These are phyloP conservation scores for Branchinecta lynchi DNA, from an alignment of 1,140 invertebrate genomes.

Conservation along the genomic window DNA sequence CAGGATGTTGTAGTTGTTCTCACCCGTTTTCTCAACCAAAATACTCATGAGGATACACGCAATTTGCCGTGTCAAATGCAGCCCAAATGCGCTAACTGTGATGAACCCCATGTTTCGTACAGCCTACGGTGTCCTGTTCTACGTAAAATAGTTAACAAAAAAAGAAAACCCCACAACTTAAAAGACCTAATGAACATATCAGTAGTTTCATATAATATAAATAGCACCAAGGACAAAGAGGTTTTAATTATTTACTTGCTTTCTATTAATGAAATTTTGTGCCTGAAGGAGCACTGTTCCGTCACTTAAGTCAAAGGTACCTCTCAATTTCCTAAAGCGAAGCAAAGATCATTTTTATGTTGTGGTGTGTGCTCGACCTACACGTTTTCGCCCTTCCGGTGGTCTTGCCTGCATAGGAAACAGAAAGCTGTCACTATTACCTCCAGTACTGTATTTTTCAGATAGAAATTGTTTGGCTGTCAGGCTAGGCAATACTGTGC, in stretches of 20 bases:
- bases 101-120: too few relatives aligned
- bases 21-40: not conserved
- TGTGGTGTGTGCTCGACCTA: not conserved
- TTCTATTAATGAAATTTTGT: conserved; percentile 3
- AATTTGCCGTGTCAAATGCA: too few relatives aligned
- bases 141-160: too few relatives aligned
- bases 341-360: not conserved
- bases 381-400: not conserved
- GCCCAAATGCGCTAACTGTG: too few relatives aligned
- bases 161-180: too few relatives aligned
- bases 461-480: not conserved
- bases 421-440: not conserved
- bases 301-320: too few relatives aligned
- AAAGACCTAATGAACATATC: too few relatives aligned
- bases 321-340: conserved; percentile 6
- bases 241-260: conserved; percentile 1
- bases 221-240: conserved; percentile 5
- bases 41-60: not conserved
- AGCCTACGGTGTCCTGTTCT: too few relatives aligned
- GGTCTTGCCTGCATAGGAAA: conserved; percentile 5
- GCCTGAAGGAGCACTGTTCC: not conserved
- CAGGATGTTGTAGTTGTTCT: not conserved
- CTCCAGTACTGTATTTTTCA: conserved; percentile 6
- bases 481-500: too few relatives aligned
- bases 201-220: conserved; percentile 7